A percentile compares a stretch with the other conserved stretches of the same genome.
phyloP scores from a whole-genome alignment of 2,888 invertebrate species.

The Fabriciana adippe region DNA sequence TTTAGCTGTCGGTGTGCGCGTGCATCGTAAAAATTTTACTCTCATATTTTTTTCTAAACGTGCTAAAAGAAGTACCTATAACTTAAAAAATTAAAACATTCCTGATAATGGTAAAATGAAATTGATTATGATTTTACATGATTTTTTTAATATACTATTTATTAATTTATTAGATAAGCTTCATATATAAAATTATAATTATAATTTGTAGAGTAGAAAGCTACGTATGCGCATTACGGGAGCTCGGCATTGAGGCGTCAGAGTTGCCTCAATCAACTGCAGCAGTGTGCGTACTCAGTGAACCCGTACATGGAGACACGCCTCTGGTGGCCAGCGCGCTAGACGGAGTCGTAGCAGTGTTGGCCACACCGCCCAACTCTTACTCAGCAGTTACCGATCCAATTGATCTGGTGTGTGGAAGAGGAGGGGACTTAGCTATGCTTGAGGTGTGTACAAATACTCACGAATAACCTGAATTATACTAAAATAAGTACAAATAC shows the following conservation, averaged over 20 bases:
- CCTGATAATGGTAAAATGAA: too few species aligned
- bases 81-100: too few species aligned
- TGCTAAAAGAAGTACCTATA: too few species aligned
- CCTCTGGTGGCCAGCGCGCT: slow-evolving; percentile 62
- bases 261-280: slow-evolving; percentile 62
- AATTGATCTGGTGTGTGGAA: slow-evolving; percentile 89
- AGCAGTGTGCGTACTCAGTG: slow-evolving; percentile 68
- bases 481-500: too few species aligned
- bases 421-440: slow-evolving; percentile 90
- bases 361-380: slow-evolving; percentile 90
- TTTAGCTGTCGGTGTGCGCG: too few species aligned
- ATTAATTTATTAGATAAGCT: neutral
- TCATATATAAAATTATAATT: neutral
- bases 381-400: slow-evolving; percentile 91
- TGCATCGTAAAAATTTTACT: too few species aligned
- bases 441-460: slow-evolving; percentile 78
- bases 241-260: slow-evolving; percentile 84
- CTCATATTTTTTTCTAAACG: too few species aligned
- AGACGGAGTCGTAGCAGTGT: slow-evolving; percentile 74
- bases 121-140: too few species aligned
- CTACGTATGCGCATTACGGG: slow-evolving; percentile 86
- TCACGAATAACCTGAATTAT: too few species aligned
- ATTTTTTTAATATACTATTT: neutral
- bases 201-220: slow-evolving; percentile 76
- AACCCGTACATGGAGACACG: slow-evolving; percentile 83